Conservation (phyloP, 1,140 invertebrate genomes). For the Drosophila rufa region DNA sequence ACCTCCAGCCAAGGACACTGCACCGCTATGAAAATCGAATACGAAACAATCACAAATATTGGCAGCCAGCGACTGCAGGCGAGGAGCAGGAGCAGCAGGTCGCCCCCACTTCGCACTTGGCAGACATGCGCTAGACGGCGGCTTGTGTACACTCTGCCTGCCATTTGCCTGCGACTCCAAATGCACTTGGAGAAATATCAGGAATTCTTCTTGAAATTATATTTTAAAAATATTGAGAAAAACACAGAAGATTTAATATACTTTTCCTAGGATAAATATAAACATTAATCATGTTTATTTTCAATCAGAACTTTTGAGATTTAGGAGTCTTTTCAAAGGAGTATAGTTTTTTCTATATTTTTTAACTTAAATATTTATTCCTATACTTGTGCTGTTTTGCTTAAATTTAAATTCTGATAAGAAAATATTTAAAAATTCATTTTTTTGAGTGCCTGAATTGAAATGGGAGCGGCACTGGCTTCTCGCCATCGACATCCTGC, state of each 20-base stretch:
- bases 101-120: slow-evolving; percentile 66
- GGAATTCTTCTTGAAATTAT: too few relatives aligned
- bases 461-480: slow-evolving; percentile 24
- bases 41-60: slow-evolving; percentile 80
- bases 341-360: too few relatives aligned
- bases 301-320: too few relatives aligned
- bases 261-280: too few relatives aligned
- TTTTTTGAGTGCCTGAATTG: slow-evolving; percentile 1
- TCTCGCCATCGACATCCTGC: slow-evolving; percentile 24
- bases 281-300: too few relatives aligned
- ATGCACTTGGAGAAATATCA: slow-evolving; percentile 6
- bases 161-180: slow-evolving; percentile 59
- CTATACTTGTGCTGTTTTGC: too few relatives aligned
- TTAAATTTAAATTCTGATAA: too few relatives aligned
- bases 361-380: too few relatives aligned
- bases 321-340: too few relatives aligned
- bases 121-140: slow-evolving; percentile 79
- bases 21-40: slow-evolving; percentile 78
- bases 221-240: not conserved
- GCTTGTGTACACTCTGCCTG: slow-evolving; percentile 73
- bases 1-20: slow-evolving; percentile 68
- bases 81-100: slow-evolving; percentile 26
- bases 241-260: too few relatives aligned
- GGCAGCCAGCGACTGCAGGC: slow-evolving; percentile 56
- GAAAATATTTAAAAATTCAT: not conserved